These are phyloP conservation scores for Dromius quadrimaculatus DNA, from an alignment of 2,888 invertebrate genomes.

Conservation along the genomic window DNA sequence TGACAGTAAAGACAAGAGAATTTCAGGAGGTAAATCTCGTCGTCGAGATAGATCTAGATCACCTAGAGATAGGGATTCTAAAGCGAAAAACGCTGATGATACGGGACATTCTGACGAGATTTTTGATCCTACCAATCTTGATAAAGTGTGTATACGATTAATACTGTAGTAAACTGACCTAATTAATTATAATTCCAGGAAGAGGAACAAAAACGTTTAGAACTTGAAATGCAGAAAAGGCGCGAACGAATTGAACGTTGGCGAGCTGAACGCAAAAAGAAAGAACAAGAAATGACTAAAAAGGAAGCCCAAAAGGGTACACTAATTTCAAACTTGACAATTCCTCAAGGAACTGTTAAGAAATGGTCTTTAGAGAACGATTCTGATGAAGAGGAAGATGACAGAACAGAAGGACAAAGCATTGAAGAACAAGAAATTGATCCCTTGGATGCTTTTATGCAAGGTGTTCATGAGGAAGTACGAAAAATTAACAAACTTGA, in stretches of 20 bases:
- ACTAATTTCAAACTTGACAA: constrained; percentile 62
- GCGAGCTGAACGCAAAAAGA: constrained; percentile 93
- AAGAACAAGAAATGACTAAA: constrained; percentile 83
- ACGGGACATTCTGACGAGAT: constrained; percentile 68
- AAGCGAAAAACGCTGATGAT: constrained; percentile 70
- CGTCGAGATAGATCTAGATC: constrained; percentile 63
- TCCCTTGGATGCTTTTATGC: constrained; percentile 98
- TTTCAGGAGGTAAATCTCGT: constrained; percentile 72
- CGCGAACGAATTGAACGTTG: constrained; percentile 96
- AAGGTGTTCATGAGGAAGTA: constrained; percentile 84
- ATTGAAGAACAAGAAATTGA: constrained; percentile 86
- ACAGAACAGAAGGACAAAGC: constrained; percentile 65
- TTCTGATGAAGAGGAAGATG: constrained; percentile 86
- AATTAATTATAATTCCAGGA: constrained; percentile 74
- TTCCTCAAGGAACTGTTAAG: constrained; percentile 73
- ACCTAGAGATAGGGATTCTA: constrained; percentile 60
- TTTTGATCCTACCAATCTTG: constrained; percentile 80
- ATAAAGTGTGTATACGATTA: constrained; percentile 76
- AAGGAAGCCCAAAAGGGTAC: constrained; percentile 80
- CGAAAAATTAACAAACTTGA: constrained; percentile 83
- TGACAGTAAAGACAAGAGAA: constrained; percentile 74
- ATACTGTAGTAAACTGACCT: background rate
- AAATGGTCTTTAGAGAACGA: constrained; percentile 98
- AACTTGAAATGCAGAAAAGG: constrained; percentile 95
- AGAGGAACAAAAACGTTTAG: constrained; percentile 89